phyloP scores from a whole-genome alignment of 2,888 invertebrate genomes.

The Helicoverpa assulta region DNA sequence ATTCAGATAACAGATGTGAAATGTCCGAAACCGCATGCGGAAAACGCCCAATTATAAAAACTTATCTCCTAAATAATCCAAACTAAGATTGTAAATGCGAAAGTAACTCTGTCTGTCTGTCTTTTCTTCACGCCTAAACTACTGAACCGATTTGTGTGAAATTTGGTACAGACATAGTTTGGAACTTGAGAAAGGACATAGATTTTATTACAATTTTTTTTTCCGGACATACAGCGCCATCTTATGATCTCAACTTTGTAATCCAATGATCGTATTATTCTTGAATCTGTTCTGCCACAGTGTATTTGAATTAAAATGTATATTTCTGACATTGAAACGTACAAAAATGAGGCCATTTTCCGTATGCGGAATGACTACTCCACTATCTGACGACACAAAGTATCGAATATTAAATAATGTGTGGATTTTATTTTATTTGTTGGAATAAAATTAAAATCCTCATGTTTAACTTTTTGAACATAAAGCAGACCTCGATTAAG shows the following conservation, averaged over 20 bases:
- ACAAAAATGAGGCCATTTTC: background rate
- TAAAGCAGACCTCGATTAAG: slow-evolving; percentile 41
- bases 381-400: slow-evolving; percentile 26
- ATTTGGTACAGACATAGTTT: too few species aligned
- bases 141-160: too few species aligned
- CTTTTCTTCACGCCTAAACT: too few species aligned
- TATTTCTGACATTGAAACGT: background rate
- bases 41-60: background rate
- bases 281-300: background rate
- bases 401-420: slow-evolving; percentile 36
- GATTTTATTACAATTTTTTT: too few species aligned
- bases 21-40: slow-evolving; percentile 16
- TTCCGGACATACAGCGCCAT: too few species aligned
- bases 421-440: slow-evolving; percentile 51
- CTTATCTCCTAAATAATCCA: background rate
- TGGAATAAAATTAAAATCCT: slow-evolving; percentile 39
- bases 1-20: too few species aligned
- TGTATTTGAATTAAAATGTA: background rate
- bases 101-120: too few species aligned
- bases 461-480: slow-evolving; percentile 7
- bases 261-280: too few species aligned
- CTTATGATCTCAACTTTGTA: too few species aligned
- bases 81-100: too few species aligned
- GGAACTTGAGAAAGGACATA: too few species aligned
- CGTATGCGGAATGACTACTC: slow-evolving; percentile 19